Evolutionary conservation across 2,888 invertebrate genomes (phyloP).

Genomic region (Protonemura montana): DNA sequence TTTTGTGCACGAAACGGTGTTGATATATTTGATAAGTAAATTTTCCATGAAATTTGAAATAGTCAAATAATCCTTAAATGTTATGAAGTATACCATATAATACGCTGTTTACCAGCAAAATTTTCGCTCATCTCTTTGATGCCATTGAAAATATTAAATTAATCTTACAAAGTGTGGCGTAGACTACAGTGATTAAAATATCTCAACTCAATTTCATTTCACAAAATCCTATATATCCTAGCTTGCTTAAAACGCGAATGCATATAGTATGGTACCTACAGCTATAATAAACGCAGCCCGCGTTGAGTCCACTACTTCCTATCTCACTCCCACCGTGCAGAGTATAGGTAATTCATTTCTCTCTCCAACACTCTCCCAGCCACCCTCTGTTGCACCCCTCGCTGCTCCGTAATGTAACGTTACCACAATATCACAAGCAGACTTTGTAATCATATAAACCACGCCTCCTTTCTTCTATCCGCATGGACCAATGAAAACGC

Average conservation of each 20-base stretch:
- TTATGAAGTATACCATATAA: too few relatives aligned
- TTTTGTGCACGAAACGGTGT: neutral
- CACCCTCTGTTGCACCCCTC: neutral
- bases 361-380: neutral
- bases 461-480: conserved; percentile 31
- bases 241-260: neutral
- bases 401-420: conserved; percentile 20
- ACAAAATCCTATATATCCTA: neutral
- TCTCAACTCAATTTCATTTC: neutral
- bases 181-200: neutral
- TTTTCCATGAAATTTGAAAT: too few relatives aligned
- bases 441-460: conserved; percentile 33
- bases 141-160: conserved; percentile 19
- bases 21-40: neutral
- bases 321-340: neutral
- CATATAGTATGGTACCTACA: neutral
- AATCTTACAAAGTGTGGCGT: conserved; percentile 18
- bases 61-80: too few relatives aligned
- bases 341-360: neutral
- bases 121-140: neutral
- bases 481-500: conserved; percentile 43
- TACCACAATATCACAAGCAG: conserved; percentile 35
- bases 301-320: neutral
- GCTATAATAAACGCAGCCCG: neutral
- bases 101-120: neutral